Evolutionary conservation across 2,888 invertebrate species (phyloP).

Genomic region (Brassicogethes aeneus): DNA sequence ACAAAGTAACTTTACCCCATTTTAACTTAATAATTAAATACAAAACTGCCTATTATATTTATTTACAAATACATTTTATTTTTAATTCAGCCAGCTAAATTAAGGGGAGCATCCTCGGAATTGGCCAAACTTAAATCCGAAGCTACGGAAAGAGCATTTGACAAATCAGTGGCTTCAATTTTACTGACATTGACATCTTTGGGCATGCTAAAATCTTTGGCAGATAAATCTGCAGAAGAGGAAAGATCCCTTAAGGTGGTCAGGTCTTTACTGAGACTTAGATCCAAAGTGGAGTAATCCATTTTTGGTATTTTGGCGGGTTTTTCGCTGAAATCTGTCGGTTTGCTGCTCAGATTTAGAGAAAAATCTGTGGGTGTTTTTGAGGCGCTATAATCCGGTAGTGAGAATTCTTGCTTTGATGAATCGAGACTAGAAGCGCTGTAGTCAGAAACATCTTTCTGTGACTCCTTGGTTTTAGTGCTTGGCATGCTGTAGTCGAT

Average conservation of each 20-base stretch:
- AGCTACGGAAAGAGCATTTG: background rate
- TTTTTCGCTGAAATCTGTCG: slow-evolving; percentile 36
- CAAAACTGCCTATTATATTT: too few relatives aligned
- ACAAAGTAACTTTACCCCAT: too few relatives aligned
- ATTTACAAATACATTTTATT: too few relatives aligned
- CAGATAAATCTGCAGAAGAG: background rate
- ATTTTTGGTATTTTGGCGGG: slow-evolving; percentile 52
- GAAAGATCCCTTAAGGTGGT: background rate
- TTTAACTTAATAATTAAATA: too few relatives aligned
- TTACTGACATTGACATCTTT: background rate
- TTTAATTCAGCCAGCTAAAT: background rate
- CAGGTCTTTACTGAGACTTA: slow-evolving; percentile 38
- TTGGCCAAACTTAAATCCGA: background rate
- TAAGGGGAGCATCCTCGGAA: background rate
- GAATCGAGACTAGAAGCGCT: background rate
- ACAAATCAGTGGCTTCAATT: background rate
- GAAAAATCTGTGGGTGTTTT: slow-evolving; percentile 32
- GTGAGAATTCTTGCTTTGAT: slow-evolving; percentile 24
- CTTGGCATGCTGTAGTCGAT: slow-evolving; percentile 28
- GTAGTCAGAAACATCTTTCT: slow-evolving; percentile 2
- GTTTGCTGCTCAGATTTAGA: slow-evolving; percentile 29
- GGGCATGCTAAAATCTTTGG: background rate
- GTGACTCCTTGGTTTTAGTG: slow-evolving; percentile 18
- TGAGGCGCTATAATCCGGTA: slow-evolving; percentile 42
- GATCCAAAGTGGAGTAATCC: slow-evolving; percentile 43